These are phyloP conservation scores for Esperia sulphurella DNA, from an alignment of 2,888 invertebrate species.

Conservation along the genomic window DNA sequence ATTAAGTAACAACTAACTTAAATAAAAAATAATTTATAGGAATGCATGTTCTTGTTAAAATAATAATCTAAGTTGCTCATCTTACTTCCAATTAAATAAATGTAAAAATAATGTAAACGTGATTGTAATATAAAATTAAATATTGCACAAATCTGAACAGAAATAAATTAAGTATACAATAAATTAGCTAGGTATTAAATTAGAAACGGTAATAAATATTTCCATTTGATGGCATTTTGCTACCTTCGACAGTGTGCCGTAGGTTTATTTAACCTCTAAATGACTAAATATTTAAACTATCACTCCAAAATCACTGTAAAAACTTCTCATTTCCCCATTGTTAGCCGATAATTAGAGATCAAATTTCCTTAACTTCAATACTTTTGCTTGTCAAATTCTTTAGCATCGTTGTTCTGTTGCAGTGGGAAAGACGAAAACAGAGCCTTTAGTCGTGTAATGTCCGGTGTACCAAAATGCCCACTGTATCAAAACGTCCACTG, in stretches of 20 bases:
- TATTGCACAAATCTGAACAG: constrained; percentile 12
- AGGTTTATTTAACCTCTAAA: constrained; percentile 1
- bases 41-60: constrained; percentile 37
- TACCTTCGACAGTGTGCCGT: constrained; percentile 23
- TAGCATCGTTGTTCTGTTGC: no score
- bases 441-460: no score
- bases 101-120: constrained; percentile 31
- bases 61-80: constrained; percentile 2
- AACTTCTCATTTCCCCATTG: background rate
- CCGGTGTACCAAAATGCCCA: no score
- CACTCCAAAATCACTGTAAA: constrained; percentile 15
- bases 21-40: constrained; percentile 34
- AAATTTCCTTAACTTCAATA: background rate
- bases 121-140: constrained; percentile 15
- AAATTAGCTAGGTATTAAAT: constrained; percentile 17
- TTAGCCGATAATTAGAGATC: background rate
- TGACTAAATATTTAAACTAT: constrained; percentile 20
- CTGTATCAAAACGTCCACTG: no score
- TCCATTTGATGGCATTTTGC: constrained; percentile 37
- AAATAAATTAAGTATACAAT: constrained; percentile 21
- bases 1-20: constrained; percentile 35
- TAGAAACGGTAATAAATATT: constrained; percentile 19
- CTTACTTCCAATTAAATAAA: background rate
- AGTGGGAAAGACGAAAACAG: no score
- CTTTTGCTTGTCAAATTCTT: background rate